Evolutionary conservation across 2,888 invertebrate species (phyloP), one percentile per base, ranked within the genome.

Genomic region (Endotricha flammealis): DNA sequence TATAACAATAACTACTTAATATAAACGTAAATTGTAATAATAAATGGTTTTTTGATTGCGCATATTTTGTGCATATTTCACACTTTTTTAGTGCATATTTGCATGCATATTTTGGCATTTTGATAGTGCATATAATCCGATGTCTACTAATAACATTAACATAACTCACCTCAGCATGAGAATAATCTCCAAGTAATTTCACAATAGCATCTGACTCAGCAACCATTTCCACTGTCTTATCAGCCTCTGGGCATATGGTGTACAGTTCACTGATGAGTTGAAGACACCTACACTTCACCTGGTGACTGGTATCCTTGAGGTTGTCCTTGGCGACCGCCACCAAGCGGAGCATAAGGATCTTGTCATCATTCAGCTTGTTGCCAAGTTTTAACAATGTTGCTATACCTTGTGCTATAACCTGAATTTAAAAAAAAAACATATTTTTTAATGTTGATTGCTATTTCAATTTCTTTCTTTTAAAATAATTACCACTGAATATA

Each of bases 181-280:
- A 94, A 74, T 95, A 97, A 48, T 93, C 92, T 12, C 92, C 92
- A n/a, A 98, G 89, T 35, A 96, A 85, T 55, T 91, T 90, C 5
- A 94, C 85, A 42, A 91, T 89, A 25, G 88, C 85, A 54, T 91
- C 89, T 14, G 90, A 88, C 45, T 91, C 90, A 0, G 83, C 74
- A 7, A 82, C 61, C 55, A 85, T 88, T 39, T 89, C 88, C 0
- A 60, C 39, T 1, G 77, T 80, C 32, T 76, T 63, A 36, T 87
- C 86, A 0, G 61, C 61, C 25, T 89, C 88, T 0, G 87, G 74
- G 39, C 88, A 88, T 38, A 91, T 82, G 0, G 92, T 90, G 32
- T 91, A 88, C 46, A 92, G 87, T 43, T 91, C 89, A 33, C 95
- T 95, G 50, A 96, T 93, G 47, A 95, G 88, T 59, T 94, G 92